Evolutionary conservation across 2,797 vertebrate species (phyloP), one percentile per base, ranked within the genome.

Genomic region (Fringilla coelebs): DNA sequence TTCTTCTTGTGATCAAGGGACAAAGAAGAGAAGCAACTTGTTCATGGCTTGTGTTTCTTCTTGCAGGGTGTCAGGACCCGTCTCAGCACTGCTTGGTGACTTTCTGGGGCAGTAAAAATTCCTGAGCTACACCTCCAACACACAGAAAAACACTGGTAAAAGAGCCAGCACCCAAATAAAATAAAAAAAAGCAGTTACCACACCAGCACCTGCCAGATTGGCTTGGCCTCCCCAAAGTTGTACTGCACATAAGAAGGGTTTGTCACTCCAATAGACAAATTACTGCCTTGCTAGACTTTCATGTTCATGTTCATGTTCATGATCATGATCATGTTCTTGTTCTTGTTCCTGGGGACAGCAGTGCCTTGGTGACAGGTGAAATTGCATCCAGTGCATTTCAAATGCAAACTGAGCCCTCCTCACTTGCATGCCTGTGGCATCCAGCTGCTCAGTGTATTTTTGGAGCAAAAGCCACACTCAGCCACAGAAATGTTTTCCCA

Each of bases 391-490:
- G 48, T 73, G 58, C 11, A 48, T 49, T 32, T 45, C 36, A 82
- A 66, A 70, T 4, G 18, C 49, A 81, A 68, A 43, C 61, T 40
- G 31, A 86, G 32, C 12, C 51, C 32, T 93, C 75, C 21, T 71
- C 32, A 52, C 76, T 83, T 62, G 22, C 88, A 82, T 90, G 88
- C 83, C 71, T 95, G 91, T 87, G 88, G 88, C 70, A 66, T 14
- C 10, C 5, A 81, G 32, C 31, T 85, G 20, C 40, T 70, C 5
- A 17, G 63, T 19, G 13, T 91, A 94, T 87, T 94, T 95, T 88
- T 88, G 80, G 85, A 90, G 24, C 48, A 86, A 86, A 94, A 94
- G 26, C 93, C 94, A 57, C 83, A 87, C 43, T 88, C 34, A 82
- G 48, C 74, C 94, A 85, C 88, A 89, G 41, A 93, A 92, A 85